Conservation (phyloP, 1,140 invertebrate species). For the Drosophila tsacasi region DNA sequence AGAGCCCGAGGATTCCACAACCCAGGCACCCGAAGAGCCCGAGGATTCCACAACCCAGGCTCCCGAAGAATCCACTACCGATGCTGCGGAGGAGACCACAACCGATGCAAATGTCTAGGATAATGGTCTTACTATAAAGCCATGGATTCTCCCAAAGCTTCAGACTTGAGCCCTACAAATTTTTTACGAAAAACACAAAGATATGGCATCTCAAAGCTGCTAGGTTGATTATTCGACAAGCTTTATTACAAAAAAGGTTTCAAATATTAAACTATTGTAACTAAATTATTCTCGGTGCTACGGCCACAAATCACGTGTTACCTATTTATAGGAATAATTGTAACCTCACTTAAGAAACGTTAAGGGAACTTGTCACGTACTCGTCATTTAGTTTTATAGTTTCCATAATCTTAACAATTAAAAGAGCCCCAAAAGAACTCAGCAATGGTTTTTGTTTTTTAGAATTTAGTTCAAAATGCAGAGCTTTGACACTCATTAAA, state of each 20-base stretch:
- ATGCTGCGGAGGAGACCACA: conserved; percentile 7
- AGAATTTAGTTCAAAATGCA: background rate
- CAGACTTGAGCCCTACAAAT: background rate
- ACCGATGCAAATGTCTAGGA: background rate
- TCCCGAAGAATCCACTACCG: conserved; percentile 17
- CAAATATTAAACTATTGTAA: conserved; percentile 23
- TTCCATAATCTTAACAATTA: conserved; percentile 23
- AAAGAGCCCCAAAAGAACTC: conserved; percentile 2
- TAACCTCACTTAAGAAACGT: conserved; percentile 12
- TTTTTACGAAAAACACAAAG: background rate
- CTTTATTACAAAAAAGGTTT: background rate
- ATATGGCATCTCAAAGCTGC: background rate
- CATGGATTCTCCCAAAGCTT: background rate
- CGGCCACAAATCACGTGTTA: background rate
- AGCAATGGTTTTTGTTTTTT: background rate
- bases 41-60: conserved; percentile 7
- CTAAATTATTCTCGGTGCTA: conserved; percentile 29
- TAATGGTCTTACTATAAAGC: background rate
- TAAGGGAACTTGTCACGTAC: conserved; percentile 11
- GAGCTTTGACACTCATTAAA: background rate
- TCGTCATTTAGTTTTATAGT: conserved; percentile 32
- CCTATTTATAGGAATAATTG: conserved; percentile 5
- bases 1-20: too few species aligned
- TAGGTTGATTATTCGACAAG: conserved; percentile 4
- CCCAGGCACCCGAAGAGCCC: too few species aligned